Evolutionary conservation across 2,113 vertebrate species (phyloP), one percentile per base, ranked within the genome.

Genomic region (Daphoenositta chrysoptera): DNA sequence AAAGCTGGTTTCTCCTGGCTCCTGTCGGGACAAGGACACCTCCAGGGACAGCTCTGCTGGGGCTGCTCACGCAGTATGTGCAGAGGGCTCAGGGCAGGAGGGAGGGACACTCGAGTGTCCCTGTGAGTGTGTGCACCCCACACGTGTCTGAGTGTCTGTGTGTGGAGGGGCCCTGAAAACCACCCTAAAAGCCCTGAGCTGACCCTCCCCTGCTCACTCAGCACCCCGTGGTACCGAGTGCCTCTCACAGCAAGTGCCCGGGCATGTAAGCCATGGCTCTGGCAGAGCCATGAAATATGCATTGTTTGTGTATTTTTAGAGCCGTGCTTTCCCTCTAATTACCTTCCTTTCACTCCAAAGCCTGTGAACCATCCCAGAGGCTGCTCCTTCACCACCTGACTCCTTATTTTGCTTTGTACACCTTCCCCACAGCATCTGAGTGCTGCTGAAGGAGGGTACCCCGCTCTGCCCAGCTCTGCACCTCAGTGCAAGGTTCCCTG

Each of bases 71-170:
- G 28, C 44, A 78, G 79, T 6, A 10, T 3, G 1, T 31, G 23
- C 0, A 0, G 42, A 39, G 42, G 51, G 42, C 40, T 89, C 61
- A 35, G 57, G 45, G 31, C 16, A 42, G n/a, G 54, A 42, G n/a
- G 42, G 27, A 37, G 21, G 39, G n/a, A 44, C 8, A 1, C 2
- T 9, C 0, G 2, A 21, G 24, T 11, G 37, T 57, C 19, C 4
- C 1, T 26, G n/a, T 65, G 24, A 60, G 18, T 33, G n/a, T 53
- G 48, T 68, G 30, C 22, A 23, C 12, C 37, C 6, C 4, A 0
- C 18, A 11, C 0, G 0, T 4, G 3, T 72, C 24, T 30, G 54
- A 45, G 54, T 27, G 42, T 16, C 12, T 2, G 2, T 54, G 26
- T 70, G 23, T 56, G 40, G 45, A 85, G 12, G 2, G 18, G 18